phyloP scores from a whole-genome alignment of 2,888 invertebrate species.

The Eupithecia centaureata region DNA sequence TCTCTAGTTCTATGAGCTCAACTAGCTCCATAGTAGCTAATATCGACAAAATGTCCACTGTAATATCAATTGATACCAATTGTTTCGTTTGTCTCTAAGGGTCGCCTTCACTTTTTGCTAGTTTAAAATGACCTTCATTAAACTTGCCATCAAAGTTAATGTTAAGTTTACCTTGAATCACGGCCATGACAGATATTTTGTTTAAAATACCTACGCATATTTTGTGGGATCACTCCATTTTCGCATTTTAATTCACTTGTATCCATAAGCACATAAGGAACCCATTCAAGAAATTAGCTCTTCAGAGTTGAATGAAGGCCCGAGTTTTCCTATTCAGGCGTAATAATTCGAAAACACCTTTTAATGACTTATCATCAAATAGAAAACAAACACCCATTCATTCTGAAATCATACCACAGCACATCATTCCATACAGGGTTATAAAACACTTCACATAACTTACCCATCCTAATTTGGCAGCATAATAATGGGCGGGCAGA shows the following conservation, averaged over 20 bases:
- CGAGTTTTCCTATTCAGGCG: not conserved
- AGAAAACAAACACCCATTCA: not conserved
- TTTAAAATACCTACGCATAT: not conserved
- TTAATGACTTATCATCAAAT: not conserved
- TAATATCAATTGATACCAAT: not conserved
- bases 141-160: not conserved
- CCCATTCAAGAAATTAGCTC: not conserved
- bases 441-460: not conserved
- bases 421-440: not conserved
- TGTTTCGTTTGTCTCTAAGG: not conserved
- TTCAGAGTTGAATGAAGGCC: not conserved
- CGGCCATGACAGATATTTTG: not conserved
- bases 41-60: too few relatives aligned
- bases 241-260: not conserved
- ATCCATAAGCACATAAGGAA: not conserved
- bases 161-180: not conserved
- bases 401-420: not conserved
- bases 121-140: not conserved
- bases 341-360: not conserved
- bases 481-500: conserved; percentile 71
- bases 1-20: not conserved
- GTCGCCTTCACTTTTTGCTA: not conserved
- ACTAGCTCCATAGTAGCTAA: not conserved
- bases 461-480: conserved; percentile 48
- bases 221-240: not conserved